These are phyloP conservation scores for Acanthurus tractus DNA, from an alignment of 2,797 vertebrate species.

Conservation along the genomic window DNA sequence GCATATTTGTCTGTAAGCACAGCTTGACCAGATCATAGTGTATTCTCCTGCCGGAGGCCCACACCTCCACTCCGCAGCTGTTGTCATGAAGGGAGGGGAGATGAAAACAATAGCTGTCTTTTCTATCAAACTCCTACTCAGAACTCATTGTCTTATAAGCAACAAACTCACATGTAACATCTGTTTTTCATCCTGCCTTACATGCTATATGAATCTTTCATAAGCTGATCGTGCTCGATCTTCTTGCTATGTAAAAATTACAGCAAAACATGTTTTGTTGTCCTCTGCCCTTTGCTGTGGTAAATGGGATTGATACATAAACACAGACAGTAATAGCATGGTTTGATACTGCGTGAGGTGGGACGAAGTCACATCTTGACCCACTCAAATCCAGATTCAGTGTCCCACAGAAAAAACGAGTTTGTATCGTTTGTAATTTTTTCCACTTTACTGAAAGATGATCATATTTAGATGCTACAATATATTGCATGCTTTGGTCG, in stretches of 20 bases:
- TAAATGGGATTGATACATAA: background rate
- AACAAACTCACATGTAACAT: slow-evolving; percentile 38
- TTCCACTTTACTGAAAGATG: too few relatives aligned
- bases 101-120: slow-evolving; percentile 69
- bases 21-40: slow-evolving; percentile 43
- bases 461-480: background rate
- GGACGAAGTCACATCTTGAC: background rate
- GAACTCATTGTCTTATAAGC: slow-evolving; percentile 42
- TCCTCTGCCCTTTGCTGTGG: background rate
- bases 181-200: slow-evolving; percentile 41
- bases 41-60: slow-evolving; percentile 51
- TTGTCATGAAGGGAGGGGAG: slow-evolving; percentile 46
- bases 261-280: slow-evolving; percentile 6
- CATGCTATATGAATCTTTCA: slow-evolving; percentile 19
- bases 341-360: background rate
- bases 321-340: background rate
- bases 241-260: background rate
- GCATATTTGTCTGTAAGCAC: slow-evolving; percentile 37
- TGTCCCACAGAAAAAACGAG: too few relatives aligned
- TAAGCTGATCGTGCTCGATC: background rate
- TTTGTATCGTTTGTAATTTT: background rate
- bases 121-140: slow-evolving; percentile 58
- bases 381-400: background rate
- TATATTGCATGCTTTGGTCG: background rate
- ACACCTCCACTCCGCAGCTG: slow-evolving; percentile 75